Evolutionary conservation across 2,797 vertebrate species (phyloP).

Genomic region (Ctenopoma kingsleyae): DNA sequence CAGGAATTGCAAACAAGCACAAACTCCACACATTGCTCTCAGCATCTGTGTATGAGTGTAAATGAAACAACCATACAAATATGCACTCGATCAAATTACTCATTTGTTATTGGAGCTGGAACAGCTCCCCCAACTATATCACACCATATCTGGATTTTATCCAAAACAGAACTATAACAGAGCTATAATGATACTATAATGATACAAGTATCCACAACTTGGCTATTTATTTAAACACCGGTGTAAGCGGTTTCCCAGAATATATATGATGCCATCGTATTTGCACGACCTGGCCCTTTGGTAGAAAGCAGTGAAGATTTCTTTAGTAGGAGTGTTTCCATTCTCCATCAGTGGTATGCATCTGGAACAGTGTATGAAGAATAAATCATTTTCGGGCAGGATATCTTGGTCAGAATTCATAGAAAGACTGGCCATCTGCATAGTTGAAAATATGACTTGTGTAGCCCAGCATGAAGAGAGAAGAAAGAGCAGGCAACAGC

Average conservation of each 20-base stretch:
- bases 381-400: conserved; percentile 24
- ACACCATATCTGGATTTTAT: background rate
- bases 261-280: too few species aligned
- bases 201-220: background rate
- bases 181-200: background rate
- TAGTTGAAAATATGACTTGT: conserved; percentile 22
- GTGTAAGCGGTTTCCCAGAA: too few species aligned
- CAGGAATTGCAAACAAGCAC: too few species aligned
- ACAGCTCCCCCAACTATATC: too few species aligned
- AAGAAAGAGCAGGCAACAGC: conserved; percentile 30
- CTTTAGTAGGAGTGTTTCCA: too few species aligned
- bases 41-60: too few species aligned
- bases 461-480: conserved; percentile 10
- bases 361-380: background rate
- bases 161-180: too few species aligned
- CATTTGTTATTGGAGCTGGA: background rate
- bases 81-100: too few species aligned
- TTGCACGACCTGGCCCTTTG: too few species aligned
- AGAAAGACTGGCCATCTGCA: conserved; percentile 31
- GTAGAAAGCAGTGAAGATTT: too few species aligned
- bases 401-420: conserved; percentile 21
- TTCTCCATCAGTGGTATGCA: background rate
- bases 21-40: too few species aligned
- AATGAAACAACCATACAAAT: too few species aligned
- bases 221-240: background rate